Base-by-base conservation (phyloP, 2,113 vertebrate genomes). In the Oceanites oceanicus region DNA sequence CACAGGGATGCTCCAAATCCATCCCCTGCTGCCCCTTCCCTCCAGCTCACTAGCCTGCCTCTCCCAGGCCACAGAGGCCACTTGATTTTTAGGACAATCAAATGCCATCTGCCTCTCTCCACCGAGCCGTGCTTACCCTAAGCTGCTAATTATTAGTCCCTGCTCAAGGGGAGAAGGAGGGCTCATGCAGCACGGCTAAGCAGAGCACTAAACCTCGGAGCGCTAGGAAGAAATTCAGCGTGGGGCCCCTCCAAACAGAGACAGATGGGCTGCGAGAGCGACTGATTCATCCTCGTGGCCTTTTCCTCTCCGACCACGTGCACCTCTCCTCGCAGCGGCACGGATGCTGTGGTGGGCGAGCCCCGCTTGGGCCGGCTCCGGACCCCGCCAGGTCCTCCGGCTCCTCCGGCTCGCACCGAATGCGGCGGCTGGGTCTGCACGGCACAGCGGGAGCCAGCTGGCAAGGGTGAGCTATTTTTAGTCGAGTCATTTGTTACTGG, bases 241-340 rank as follows among this genome's bases (percentile, higher is more conserved):
- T 66, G 29, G 74, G 81, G 74, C 72, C 87, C 59, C 92, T 92
- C 89, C 94, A 80, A 88, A 84, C 67, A 71, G 61, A 90, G 91
- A 79, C 92, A 98, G 97, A 95, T 92, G 95, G 91, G 96, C 97
- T 90, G 79, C 6, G 20, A 59, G 65, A 92, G 96, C 10, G 26
- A 90, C 83, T 97, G 97, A 98, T 94, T 98, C 97, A 97, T 93
- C 86, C 84, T 92, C 81, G 3, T 78, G 23, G 65, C 97, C 96
- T 97, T 95, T 88, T 80, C 85, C 84, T 94, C 96, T 92, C 96
- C 95, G 42, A 44, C 90, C 34, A 90, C 76, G 36, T 91, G 96
- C 47, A 52, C 72, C 65, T 95, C 72, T 67, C 91, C 82, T 92
- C 3, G 2, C 79, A 59, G n/a, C 9, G 8, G 22, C 58, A 61